These are phyloP conservation scores for Momotus momota DNA, from an alignment of 2,797 vertebrate species.

Conservation along the genomic window DNA sequence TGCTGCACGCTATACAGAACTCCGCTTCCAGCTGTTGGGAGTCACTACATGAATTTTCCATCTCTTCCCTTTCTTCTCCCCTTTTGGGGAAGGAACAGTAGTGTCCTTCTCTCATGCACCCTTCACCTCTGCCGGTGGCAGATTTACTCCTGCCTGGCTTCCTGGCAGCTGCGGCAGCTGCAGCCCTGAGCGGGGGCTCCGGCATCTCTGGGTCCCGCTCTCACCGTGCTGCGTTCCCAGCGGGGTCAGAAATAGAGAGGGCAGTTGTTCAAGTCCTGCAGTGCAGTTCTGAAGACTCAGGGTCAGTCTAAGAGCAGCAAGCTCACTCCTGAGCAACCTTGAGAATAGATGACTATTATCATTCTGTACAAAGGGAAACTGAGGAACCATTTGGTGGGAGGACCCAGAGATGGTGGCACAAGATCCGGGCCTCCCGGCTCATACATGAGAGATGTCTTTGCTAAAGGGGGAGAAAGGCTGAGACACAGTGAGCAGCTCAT, in stretches of 20 bases:
- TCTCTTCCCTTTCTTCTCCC: background rate
- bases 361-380: background rate
- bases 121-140: constrained; percentile 23
- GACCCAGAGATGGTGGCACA: rapidly evolving
- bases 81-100: background rate
- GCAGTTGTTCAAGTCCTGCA: background rate
- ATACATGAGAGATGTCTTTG: background rate
- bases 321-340: background rate
- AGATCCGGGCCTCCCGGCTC: background rate
- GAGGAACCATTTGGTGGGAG: background rate
- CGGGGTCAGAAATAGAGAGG: background rate
- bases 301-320: background rate
- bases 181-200: background rate
- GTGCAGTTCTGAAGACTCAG: background rate
- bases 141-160: constrained; percentile 53
- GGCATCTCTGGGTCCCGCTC: rapidly evolving
- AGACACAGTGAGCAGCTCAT: rapidly evolving
- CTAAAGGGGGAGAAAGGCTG: background rate
- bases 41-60: background rate
- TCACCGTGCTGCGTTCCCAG: background rate
- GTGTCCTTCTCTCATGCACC: background rate
- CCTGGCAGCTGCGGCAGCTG: constrained; percentile 61
- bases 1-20: background rate
- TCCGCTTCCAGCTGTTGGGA: background rate
- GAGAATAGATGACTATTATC: no score